Conservation (phyloP, 2,797 vertebrate species). For the Lerista edwardsae region DNA sequence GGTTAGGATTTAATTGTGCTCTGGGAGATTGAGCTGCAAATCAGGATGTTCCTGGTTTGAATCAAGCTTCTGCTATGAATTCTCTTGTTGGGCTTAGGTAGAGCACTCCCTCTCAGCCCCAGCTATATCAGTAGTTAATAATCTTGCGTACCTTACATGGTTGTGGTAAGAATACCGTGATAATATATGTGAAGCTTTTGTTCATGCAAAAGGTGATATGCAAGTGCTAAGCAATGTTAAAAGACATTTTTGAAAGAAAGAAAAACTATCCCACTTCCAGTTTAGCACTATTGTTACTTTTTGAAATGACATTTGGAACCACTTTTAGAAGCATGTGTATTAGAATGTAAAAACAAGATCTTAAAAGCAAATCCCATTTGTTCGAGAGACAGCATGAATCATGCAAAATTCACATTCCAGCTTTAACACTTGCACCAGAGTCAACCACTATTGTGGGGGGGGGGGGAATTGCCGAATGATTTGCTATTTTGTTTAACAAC, state of each 20-base stretch:
- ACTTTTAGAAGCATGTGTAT: background rate
- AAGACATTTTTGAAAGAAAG: background rate
- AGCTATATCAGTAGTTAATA: too few relatives aligned
- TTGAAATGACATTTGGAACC: background rate
- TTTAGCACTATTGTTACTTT: background rate
- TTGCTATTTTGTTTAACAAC: conserved; percentile 55
- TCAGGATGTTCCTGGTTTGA: too few relatives aligned
- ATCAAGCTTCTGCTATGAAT: too few relatives aligned
- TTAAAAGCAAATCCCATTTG: background rate
- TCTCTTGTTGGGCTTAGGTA: too few relatives aligned
- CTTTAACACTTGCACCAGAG: conserved; percentile 44
- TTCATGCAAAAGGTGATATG: too few relatives aligned
- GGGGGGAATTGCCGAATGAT: conserved; percentile 69
- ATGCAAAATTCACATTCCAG: background rate
- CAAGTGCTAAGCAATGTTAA: too few relatives aligned
- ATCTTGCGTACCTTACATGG: too few relatives aligned
- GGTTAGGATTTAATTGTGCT: too few relatives aligned
- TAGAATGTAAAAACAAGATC: background rate
- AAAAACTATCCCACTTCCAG: background rate
- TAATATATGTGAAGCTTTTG: too few relatives aligned
- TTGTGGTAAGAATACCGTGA: too few relatives aligned
- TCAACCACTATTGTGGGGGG: conserved; percentile 53
- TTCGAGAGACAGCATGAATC: background rate
- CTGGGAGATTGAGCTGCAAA: too few relatives aligned
- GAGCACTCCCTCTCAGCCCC: too few relatives aligned